Percentiles rank a stretch among this genome's conserved stretches.
Conservation (phyloP, 2,888 invertebrate species). For the Microplitis manilae region DNA sequence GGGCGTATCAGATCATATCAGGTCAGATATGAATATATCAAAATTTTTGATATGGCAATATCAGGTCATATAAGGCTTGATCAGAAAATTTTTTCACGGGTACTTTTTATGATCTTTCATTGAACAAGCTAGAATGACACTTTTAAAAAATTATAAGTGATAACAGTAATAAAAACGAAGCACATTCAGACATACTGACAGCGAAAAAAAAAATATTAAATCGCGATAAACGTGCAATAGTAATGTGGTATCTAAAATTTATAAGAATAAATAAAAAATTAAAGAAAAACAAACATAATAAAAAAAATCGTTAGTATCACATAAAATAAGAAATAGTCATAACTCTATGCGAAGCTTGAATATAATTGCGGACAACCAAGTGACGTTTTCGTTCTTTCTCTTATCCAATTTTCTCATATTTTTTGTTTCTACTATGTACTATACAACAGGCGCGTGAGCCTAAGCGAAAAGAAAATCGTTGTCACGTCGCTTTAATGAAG, state of each 20-base stretch:
- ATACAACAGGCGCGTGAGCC: slow-evolving; percentile 35
- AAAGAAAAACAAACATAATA: slow-evolving; percentile 44
- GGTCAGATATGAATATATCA: too few species aligned
- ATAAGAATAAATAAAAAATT: slow-evolving; percentile 20
- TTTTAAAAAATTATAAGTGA: not conserved
- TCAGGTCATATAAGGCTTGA: too few species aligned
- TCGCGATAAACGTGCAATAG: slow-evolving; percentile 27
- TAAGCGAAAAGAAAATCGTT: slow-evolving; percentile 40
- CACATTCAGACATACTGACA: not conserved
- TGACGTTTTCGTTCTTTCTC: slow-evolving; percentile 33
- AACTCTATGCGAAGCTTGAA: slow-evolving; percentile 21
- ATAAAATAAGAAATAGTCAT: not conserved
- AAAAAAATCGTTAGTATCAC: slow-evolving; percentile 14
- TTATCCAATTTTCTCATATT: slow-evolving; percentile 18
- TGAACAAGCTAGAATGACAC: too few species aligned
- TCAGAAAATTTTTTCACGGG: too few species aligned
- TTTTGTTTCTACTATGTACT: slow-evolving; percentile 17
- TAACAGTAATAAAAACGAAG: not conserved
- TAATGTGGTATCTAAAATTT: slow-evolving; percentile 27
- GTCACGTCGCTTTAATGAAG: slow-evolving; percentile 49
- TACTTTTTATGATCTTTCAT: not conserved
- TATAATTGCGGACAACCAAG: slow-evolving; percentile 41
- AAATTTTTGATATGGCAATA: too few species aligned
- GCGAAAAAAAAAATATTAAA: slow-evolving; percentile 32
- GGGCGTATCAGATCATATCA: too few species aligned